Base-by-base conservation (phyloP, 2,113 vertebrate species). In the Halcyon malimbica region DNA sequence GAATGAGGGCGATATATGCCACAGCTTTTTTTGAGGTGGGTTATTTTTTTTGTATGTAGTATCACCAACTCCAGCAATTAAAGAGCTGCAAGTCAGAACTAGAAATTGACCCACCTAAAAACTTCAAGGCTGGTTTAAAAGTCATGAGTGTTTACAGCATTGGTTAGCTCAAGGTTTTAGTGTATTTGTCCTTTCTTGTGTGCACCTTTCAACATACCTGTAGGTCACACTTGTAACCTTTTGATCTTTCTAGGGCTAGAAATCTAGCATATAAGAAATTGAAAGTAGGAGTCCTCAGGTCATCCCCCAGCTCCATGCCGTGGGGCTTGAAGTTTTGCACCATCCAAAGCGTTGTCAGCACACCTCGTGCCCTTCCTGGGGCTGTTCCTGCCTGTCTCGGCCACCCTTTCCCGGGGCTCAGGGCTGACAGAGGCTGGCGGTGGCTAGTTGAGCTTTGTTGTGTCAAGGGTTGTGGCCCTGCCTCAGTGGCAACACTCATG, bases 401-500 rank as follows among this genome's bases (percentile, higher is more conserved):
- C 17, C 54, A 3, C 10, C 3, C 11, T 65, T 56, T 8, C 35
- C 29, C 0, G 2, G 6, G 20, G 10, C 25, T 26, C 0, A 0
- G 48, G 67, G 29, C 57, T 46, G 6, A 0, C 14, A 50, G 25
- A 18, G 50, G 18, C 9, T 53, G 37, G 21, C 1, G 3, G 28
- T 3, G 6, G 16, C 35, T 1, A 1, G 33, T 7, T 50, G 50
- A 87, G 17, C 31, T 67, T 35, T 48, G 33, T 28, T 21, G 8
- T 0, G 0, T 15, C 21, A 24, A 64, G 48, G 9, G 37, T 11
- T 3, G 5, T 64, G 37, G 4, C 33, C 0, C 0, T 17, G 14
- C 29, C 15, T 5, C 28, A 31, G 17, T 0, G 8, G 11, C 0
- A 3, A 26, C 5, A 23, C 31, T 42, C 0, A 1, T 6, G 37